A percentile compares a stretch with the other conserved stretches of the same genome.
Evolutionary conservation across 2,888 invertebrate genomes (phyloP).

Genomic region (Taenaris catops): DNA sequence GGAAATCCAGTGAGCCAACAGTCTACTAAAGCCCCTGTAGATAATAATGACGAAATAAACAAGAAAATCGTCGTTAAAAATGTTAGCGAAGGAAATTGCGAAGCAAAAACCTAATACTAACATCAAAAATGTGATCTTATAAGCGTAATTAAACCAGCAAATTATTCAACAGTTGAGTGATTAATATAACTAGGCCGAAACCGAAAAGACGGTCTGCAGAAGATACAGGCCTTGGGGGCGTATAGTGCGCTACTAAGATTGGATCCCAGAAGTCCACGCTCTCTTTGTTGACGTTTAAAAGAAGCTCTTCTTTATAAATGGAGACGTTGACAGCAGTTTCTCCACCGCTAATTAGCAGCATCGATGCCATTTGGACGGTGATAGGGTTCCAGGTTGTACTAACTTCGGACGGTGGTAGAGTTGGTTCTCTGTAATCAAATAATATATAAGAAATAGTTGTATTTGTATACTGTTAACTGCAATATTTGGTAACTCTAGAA

Average conservation of each 20-base stretch:
- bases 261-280: slow-evolving; percentile 34
- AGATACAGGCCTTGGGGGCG: slow-evolving; percentile 28
- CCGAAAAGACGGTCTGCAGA: slow-evolving; percentile 24
- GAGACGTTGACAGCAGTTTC: slow-evolving; percentile 20
- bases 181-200: slow-evolving; percentile 21
- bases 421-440: slow-evolving; percentile 1
- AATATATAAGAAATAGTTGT: neutral
- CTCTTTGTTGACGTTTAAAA: slow-evolving; percentile 31
- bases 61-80: neutral
- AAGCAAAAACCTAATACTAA: too few relatives aligned
- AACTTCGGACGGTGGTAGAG: neutral
- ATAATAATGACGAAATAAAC: neutral
- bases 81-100: neutral
- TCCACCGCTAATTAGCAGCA: slow-evolving; percentile 26
- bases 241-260: slow-evolving; percentile 26
- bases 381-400: slow-evolving; percentile 18
- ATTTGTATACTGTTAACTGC: too few relatives aligned
- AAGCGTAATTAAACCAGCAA: too few relatives aligned
- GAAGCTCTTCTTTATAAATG: slow-evolving; percentile 21
- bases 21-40: too few relatives aligned
- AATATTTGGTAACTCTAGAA: too few relatives aligned
- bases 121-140: too few relatives aligned
- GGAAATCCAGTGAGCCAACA: too few relatives aligned
- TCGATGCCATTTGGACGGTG: neutral
- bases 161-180: slow-evolving; percentile 19